Evolutionary conservation across 2,888 invertebrate species (phyloP), one percentile per base, ranked within the genome.

Genomic region (Chirona hameri): DNA sequence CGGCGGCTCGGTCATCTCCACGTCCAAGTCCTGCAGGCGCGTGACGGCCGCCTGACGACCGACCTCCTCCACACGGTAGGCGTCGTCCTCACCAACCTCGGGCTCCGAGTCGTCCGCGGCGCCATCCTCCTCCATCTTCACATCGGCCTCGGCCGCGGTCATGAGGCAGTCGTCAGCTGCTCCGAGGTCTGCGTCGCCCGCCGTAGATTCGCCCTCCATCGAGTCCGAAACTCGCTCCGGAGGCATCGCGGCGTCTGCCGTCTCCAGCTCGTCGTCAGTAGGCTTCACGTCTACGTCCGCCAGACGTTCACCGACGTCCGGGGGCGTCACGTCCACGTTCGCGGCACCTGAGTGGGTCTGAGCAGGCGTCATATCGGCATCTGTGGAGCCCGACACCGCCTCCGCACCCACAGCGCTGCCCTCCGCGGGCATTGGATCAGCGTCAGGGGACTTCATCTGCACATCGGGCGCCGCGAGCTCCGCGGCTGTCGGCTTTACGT

Each of bases 401-500:
- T 81, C 46, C 86, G 86, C 2, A 18, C 7, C 52, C 52, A 15
- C 52, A 52, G 1, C 18, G 52, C 52, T 52, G 85, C 86, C 29
- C 18, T 81, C 84, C 48, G 24, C 21, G 29, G 82, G 82, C 18
- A 65, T 39, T n/a, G 27, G 39, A 39, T 39, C 39, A 39, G 39
- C 65, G 21, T 31, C 87, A 57, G 86, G 86, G 82, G 85, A 85
- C 82, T 86, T 81, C 83, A 86, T 86, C 46, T 87, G 87, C 86
- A 60, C 60, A 60, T 60, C 24, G 24, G 24, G 24, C 24, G 60
- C 9, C 1, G 60, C 2, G 18, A 60, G 24, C 60, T 65, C 27
- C 9, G 65, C 27, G 4, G 24, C 65, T 10, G n/a, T n/a, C 65
- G 65, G 65, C n/a, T n/a, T 27, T 10, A 27, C 7, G 65, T 65